Base-by-base conservation (phyloP, 2,888 invertebrate genomes). In the Argyra leucocephala region DNA sequence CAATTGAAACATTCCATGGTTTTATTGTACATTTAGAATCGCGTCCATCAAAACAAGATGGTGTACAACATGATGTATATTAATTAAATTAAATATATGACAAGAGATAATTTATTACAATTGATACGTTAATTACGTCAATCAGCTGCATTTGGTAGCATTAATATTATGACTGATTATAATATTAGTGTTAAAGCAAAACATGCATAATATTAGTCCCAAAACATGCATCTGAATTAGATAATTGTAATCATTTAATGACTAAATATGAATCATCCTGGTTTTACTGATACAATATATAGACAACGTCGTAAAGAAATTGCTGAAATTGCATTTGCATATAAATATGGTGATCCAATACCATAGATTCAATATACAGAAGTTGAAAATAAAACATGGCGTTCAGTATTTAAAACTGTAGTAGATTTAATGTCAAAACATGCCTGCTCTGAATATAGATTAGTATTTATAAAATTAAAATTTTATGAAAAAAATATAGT, bases 151-250 rank as follows among this genome's bases (percentile, higher is more conserved):
- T 86, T 96, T 69, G 87, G 86, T 68, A 90, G 90, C 71, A 88
- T 94, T 67, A 90, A 88, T 71, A 84, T 96, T 70, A 81, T 95
- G 66, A 88, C 90, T 18, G 95, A 96, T 70, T 88, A 90, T 76
- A 89, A 87, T 74, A 85, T 93, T 63, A 89, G 89, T 71, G 88
- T 90, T 72, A 93, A 93, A 82, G 90, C 90, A 67, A 94, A n/a
- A n/a, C n/a, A n/a, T n/a, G n/a, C n/a, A n/a, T n/a, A n/a, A n/a
- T 95, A 0, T 98, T 97, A 97, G 98, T 96, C 84, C 98, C 97
- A 18, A 87, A 91, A 73, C 95, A 95, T 76, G 95, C 96, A 57
- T 89, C 90, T 68, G 98, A 99, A 70, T 85, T 99, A 77, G 98
- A 99, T 79, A 89, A 89, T 79, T 98, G 97, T 85, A 96, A 97